Evolutionary conservation across 2,888 invertebrate genomes (phyloP), one percentile per base, ranked within the genome.

Genomic region (Eremobia ochroleuca): DNA sequence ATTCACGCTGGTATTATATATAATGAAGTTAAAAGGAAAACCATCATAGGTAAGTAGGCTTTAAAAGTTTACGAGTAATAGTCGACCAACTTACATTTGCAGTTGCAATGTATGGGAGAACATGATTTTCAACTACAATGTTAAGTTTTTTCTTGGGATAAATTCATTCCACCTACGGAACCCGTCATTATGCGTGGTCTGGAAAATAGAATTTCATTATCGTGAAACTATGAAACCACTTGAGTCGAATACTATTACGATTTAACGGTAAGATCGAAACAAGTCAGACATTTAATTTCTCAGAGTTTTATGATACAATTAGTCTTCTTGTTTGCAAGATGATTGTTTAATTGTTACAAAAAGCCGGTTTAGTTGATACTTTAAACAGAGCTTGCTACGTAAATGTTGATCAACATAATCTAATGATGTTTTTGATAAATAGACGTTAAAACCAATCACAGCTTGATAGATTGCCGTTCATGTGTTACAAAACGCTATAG

Each of bases 351-450:
- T 76, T 71, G 65, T 72, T 73, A 76, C 73, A 78, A 69, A 82
- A n/a, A 77, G 61, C 59, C 21, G 67, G 69, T 74, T 52, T 49
- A 37, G 58, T 49, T 64, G 61, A 72, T 70, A 65, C 11, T 59
- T 49, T 34, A 64, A 64, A 43, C 65, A 73, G 64, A 76, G 66
- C 67, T 62, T 58, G 55, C 81, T 78, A 67, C 66, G 77, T 81
- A 82, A 87, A 85, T 79, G 78, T 86, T 82, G 83, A 80, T 82
- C 85, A 80, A 85, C 58, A 76, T 77, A 78, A 81, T 86, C 84
- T 94, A 94, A 94, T 93, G 93, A 92, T 94, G 90, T 90, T 81
- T 91, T 91, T 94, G 94, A 95, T 94, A 94, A 94, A 95, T 94
- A 92, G 92, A 90, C 82, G 82, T 86, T 91, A 92, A 92, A 92